Base-by-base conservation (phyloP, 2,797 vertebrate species). In the Sebastolobus altivelis region DNA sequence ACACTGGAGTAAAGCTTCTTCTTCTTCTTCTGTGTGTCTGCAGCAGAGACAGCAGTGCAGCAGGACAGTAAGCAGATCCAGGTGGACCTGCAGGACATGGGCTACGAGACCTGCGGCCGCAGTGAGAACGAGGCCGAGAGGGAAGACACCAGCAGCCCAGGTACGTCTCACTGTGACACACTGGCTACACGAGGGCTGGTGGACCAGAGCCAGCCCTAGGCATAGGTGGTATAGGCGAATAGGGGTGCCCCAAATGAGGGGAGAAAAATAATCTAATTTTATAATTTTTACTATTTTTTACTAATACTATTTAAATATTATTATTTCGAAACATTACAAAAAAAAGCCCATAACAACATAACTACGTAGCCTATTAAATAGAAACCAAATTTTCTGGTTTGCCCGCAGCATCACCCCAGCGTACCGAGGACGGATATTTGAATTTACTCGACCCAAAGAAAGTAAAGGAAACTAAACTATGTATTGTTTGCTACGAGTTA, bases 51-150 rank as follows among this genome's bases (percentile, higher is more conserved):
- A 11, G 72, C 93, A 0, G 88, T 97, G 40, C 95, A 97, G 90
- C 96, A 96, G 89, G 95, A 96, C 91, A 98, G 94, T 84, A 98
- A 98, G 83, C 97, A 97, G 84, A 90, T 98, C 65, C 97, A 98
- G 90, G 97, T 98, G 85, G 98, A 98, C 82, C 93, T 98, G 58
- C 98, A 98, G 94, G 98, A 99, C 66, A 90, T 97, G 94, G 98
- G 98, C 78, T 99, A 99, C 0, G 98, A 99, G 93, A 99, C 98
- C 0, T 98, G 98, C 0, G 98, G 97, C 38, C 96, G 97, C 77
- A 99, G 98, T 0, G 98, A 99, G 94, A 98, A 97, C 0, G 98
- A 99, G 83, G 97, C 96, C 0, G 98, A 99, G 75, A 92, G 97
- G 46, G 97, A 98, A 0, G 98, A 97, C 85, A 92, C 96, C 85